Conservation (phyloP, 2,797 vertebrate species). For the Agapornis canus region DNA sequence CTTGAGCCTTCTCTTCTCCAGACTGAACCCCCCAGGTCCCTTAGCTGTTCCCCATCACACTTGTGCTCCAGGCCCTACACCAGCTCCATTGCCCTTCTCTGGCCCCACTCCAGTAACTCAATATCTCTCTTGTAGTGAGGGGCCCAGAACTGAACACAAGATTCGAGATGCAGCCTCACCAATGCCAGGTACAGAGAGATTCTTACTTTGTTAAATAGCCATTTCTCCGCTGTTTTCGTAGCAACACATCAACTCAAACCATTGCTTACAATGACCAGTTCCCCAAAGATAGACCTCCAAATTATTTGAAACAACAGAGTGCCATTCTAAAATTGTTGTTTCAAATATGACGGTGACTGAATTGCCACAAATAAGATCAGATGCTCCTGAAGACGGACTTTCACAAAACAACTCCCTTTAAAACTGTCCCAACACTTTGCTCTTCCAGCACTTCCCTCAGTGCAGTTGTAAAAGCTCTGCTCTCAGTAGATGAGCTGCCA, state of each 20-base stretch:
- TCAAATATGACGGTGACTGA: background rate
- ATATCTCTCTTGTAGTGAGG: background rate
- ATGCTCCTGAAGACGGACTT: background rate
- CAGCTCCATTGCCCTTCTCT: background rate
- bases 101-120: background rate
- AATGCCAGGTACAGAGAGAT: background rate
- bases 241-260: fast-evolving
- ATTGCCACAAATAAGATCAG: background rate
- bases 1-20: background rate
- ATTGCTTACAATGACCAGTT: background rate
- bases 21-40: background rate
- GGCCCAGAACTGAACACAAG: background rate
- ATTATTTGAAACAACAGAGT: background rate
- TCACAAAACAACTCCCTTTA: background rate
- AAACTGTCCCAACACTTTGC: background rate
- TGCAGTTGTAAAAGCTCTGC: background rate
- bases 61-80: background rate
- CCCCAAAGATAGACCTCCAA: background rate
- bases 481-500: background rate
- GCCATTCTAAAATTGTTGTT: background rate
- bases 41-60: fast-evolving
- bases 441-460: background rate
- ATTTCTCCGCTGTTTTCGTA: background rate
- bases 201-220: fast-evolving
- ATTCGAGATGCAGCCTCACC: background rate